Percentiles rank a stretch among this genome's conserved stretches.
Evolutionary conservation across 2,797 vertebrate species (phyloP).

Genomic region (Chaetophractus vellerosus): DNA sequence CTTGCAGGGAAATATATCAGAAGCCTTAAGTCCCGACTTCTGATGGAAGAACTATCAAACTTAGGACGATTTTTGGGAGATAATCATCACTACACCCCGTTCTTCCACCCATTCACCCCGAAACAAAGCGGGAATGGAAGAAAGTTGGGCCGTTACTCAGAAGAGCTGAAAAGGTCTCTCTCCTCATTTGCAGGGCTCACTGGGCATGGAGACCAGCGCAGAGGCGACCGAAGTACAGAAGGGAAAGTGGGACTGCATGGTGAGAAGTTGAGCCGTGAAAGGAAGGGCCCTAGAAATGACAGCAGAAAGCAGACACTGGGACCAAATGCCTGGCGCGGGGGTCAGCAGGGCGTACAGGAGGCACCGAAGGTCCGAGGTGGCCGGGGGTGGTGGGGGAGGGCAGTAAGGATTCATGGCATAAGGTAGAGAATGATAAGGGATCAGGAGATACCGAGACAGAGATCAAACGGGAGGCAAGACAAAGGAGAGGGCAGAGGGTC

Average conservation of each 20-base stretch:
- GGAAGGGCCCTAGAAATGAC: background rate
- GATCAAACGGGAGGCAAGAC: background rate
- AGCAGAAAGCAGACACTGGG: background rate
- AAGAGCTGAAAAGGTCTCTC: background rate
- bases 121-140: background rate
- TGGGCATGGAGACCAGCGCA: background rate
- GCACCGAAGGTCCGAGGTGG: background rate
- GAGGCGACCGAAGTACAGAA: background rate
- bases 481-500: background rate
- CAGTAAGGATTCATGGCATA: background rate
- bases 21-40: background rate
- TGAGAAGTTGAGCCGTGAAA: background rate
- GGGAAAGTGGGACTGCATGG: background rate
- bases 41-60: background rate
- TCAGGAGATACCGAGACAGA: background rate
- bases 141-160: background rate
- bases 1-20: background rate
- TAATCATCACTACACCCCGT: background rate
- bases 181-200: background rate
- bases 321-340: too few species aligned
- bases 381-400: background rate
- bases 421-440: background rate
- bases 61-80: background rate
- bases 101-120: background rate
- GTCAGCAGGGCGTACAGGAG: background rate